Evolutionary conservation across 2,113 vertebrate species (phyloP), one percentile per base, ranked within the genome.

Genomic region (Macquaria australasica): DNA sequence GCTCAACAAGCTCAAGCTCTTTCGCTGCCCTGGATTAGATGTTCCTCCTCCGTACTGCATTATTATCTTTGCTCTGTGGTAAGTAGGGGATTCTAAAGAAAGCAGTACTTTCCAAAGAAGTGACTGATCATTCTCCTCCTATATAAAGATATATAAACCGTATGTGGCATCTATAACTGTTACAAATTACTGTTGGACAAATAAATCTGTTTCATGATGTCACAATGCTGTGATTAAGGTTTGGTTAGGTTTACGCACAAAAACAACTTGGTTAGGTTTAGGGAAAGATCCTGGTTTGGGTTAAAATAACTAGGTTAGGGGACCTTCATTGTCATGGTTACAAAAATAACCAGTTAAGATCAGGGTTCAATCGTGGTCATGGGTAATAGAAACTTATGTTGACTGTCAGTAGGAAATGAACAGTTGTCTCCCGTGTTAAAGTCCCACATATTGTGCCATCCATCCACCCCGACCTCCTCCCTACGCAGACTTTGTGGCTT

Each of bases 21-120:
- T 51, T 63, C 81, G 58, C 25, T 73, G 72, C 66, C 55, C 51
- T 23, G 63, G 37, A 88, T 77, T 31, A 59, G 81, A 83, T 63
- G 55, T 69, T 74, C 37, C 20, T 66, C 31, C 66, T 73, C 67
- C 58, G 41, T 53, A 58, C 31, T 77, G 67, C 2, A 15, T 70
- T 39, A 31, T 83, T 84, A 81, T 56, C 56, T 41, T 34, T 59
- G 10, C 60, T 82, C 16, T 69, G 28, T 21, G 16, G 56, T 64
- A 25, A 73, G 74, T 6, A 64, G 31, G 10, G 8, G 48, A 64
- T 58, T 56, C n/a, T 21, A 60, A n/a, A 86, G 51, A 71, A 77
- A 62, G 15, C 21, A 11, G 50, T n/a, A 20, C 5, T 18, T 21
- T 43, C 31, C 50, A 34, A 31, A 55, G 23, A 60, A 67, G 12